Conservation (phyloP, 30 jellyfish, hydroid and myxozoan species). For the Aurelia aurita region DNA sequence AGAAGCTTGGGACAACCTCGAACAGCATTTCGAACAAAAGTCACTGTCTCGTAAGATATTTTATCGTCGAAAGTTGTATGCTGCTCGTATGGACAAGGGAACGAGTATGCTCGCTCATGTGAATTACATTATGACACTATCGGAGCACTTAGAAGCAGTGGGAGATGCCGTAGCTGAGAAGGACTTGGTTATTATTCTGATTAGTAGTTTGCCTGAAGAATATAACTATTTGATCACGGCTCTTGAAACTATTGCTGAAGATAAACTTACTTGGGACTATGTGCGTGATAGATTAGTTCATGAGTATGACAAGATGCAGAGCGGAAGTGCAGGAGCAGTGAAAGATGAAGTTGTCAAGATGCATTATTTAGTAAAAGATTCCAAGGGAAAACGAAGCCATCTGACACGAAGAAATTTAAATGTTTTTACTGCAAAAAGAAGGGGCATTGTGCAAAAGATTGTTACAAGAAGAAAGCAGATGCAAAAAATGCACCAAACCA, state of each 20-base stretch:
- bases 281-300: neutral
- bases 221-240: constrained; percentile 50
- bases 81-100: constrained; percentile 52
- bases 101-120: constrained; percentile 38
- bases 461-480: constrained; percentile 51
- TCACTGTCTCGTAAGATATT: constrained; percentile 40
- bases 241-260: constrained; percentile 61
- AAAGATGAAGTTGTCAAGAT: constrained; percentile 3
- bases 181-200: constrained; percentile 41
- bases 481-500: constrained; percentile 3
- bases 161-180: constrained; percentile 33
- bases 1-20: too few species aligned
- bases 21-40: constrained; percentile 21
- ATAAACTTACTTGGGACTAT: constrained; percentile 21
- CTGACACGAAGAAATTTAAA: constrained; percentile 13
- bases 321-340: neutral
- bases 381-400: neutral
- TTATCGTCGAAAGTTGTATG: constrained; percentile 40
- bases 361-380: neutral
- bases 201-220: constrained; percentile 47
- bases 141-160: constrained; percentile 58
- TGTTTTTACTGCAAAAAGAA: constrained; percentile 38
- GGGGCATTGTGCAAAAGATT: constrained; percentile 50
- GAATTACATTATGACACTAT: constrained; percentile 11
- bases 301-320: constrained; percentile 19